Evolutionary conservation across 2,113 vertebrate species (phyloP).

Genomic region (Panthera uncia): DNA sequence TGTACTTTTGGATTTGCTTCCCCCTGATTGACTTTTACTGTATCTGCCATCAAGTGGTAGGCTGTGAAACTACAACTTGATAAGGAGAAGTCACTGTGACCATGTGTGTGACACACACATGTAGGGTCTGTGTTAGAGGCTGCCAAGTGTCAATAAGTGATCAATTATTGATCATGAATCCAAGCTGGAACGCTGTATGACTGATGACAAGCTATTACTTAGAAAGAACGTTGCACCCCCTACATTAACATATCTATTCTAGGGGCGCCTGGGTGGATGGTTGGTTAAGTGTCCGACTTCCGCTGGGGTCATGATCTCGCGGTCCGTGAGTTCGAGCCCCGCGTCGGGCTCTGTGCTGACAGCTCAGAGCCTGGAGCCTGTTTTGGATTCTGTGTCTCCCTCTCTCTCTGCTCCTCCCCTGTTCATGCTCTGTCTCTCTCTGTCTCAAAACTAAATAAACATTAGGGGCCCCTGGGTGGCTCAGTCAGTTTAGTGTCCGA

Average conservation of each 20-base stretch:
- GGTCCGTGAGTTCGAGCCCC: too few species aligned
- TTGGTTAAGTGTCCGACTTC: too few species aligned
- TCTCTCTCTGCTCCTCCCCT: too few species aligned
- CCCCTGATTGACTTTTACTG: slow-evolving; percentile 17
- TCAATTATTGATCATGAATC: not conserved
- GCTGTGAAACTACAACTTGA: slow-evolving; percentile 52
- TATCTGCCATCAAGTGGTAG: slow-evolving; percentile 71
- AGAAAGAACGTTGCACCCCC: not conserved
- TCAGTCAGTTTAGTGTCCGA: accelerated
- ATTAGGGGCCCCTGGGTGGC: too few species aligned
- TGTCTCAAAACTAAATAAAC: too few species aligned
- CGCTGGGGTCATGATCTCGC: too few species aligned
- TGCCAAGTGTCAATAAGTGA: not conserved
- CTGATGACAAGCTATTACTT: not conserved
- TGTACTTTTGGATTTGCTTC: not conserved
- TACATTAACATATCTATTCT: not conserved
- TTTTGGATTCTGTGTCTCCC: too few species aligned
- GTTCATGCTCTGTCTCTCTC: too few species aligned
- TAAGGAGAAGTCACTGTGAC: not conserved
- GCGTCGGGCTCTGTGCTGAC: too few species aligned
- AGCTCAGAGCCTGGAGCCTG: too few species aligned
- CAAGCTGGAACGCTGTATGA: not conserved
- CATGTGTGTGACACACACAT: not conserved
- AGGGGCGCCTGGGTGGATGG: too few species aligned
- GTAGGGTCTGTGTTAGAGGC: not conserved